A percentile compares a stretch with the other conserved stretches of the same genome.
phyloP scores from a whole-genome alignment of 30 jellyfish, hydroid and myxozoan species.

The Cassiopea xamachana region DNA sequence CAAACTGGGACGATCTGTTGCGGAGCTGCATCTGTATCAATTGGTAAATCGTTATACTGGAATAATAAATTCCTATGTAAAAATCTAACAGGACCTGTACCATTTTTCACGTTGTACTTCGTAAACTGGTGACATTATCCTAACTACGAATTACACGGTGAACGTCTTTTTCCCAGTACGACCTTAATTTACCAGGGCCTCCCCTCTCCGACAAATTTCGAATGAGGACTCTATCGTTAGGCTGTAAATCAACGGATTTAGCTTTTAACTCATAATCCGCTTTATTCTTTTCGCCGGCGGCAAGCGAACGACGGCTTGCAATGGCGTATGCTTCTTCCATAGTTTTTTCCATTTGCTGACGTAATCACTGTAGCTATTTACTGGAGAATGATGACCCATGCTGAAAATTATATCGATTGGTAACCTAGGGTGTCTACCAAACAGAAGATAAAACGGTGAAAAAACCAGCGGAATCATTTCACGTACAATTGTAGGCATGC shows the following conservation, averaged over 20 bases:
- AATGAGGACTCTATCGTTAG: conserved; percentile 38
- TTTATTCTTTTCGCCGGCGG: background rate
- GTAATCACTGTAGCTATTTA: background rate
- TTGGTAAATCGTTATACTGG: conserved; percentile 27
- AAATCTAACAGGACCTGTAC: conserved; percentile 8
- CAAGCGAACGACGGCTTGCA: conserved; percentile 11
- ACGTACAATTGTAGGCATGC: conserved; percentile 68
- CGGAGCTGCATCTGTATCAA: background rate
- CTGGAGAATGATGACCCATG: background rate
- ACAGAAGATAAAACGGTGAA: conserved; percentile 14
- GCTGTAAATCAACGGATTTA: conserved; percentile 7
- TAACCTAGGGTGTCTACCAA: conserved; percentile 23
- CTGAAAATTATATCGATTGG: background rate
- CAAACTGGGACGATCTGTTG: background rate
- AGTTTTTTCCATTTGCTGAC: background rate
- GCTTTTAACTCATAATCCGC: background rate
- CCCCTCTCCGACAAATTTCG: conserved; percentile 63
- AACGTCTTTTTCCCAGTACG: conserved; percentile 35
- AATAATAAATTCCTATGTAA: conserved; percentile 12
- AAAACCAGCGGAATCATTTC: background rate
- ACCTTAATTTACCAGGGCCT: conserved; percentile 58
- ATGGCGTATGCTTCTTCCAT: conserved; percentile 19
- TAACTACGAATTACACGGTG: conserved; percentile 16
- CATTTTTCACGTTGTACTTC: conserved; percentile 16
- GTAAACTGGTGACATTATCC: conserved; percentile 37